Percentiles rank a stretch among this genome's conserved stretches.
Evolutionary conservation across 2,888 invertebrate species (phyloP).

Genomic region (Ophioninae sp.): DNA sequence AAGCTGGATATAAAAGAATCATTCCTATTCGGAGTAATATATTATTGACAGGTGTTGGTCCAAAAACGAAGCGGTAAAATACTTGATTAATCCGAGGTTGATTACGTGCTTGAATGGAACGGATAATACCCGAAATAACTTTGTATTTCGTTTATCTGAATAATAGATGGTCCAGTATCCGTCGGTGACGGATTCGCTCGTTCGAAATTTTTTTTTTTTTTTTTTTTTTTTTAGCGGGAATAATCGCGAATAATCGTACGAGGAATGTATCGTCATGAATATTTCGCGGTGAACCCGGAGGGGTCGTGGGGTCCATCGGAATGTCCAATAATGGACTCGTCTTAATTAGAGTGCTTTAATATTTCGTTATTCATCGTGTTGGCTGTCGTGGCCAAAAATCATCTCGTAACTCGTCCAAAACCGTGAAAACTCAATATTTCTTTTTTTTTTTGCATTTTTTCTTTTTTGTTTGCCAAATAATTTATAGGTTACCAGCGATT

Average conservation of each 20-base stretch:
- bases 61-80: neutral
- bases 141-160: neutral
- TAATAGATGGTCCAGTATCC: neutral
- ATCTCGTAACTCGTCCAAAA: neutral
- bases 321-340: neutral
- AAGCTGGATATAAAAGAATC: neutral
- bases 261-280: neutral
- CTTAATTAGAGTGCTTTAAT: neutral
- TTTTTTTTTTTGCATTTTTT: neutral
- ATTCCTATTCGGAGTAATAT: neutral
- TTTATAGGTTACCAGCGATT: constrained; percentile 12
- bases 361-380: neutral
- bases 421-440: neutral
- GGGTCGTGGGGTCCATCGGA: too few species aligned
- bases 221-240: neutral
- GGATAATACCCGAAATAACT: neutral
- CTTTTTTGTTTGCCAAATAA: constrained; percentile 6
- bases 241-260: neutral
- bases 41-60: neutral
- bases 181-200: neutral
- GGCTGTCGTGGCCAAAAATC: neutral
- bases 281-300: neutral
- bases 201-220: neutral
- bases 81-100: neutral
- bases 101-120: neutral